phyloP scores from a whole-genome alignment of 1,140 invertebrate genomes.

The Drosophila guanche region DNA sequence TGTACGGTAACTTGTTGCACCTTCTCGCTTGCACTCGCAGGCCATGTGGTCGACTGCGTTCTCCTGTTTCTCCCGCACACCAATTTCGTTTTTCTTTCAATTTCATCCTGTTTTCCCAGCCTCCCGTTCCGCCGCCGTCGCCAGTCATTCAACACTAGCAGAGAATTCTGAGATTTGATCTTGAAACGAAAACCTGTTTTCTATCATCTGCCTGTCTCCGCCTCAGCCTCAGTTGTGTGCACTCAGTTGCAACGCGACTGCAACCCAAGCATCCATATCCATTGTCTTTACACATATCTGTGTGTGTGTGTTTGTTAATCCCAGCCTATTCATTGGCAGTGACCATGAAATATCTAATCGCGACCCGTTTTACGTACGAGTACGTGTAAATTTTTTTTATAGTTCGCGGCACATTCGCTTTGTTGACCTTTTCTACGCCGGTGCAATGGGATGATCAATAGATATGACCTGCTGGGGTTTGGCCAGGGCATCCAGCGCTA shows the following conservation, averaged over 20 bases:
- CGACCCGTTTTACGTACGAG: constrained; percentile 21
- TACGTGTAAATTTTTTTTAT: constrained; percentile 69
- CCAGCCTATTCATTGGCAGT: constrained; percentile 67
- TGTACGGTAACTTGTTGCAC: constrained; percentile 62
- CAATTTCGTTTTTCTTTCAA: constrained; percentile 65
- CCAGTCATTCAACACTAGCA: constrained; percentile 42
- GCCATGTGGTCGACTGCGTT: constrained; percentile 42
- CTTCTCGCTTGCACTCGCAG: constrained; percentile 55
- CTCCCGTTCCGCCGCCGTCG: constrained; percentile 15
- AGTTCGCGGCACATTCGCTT: constrained; percentile 32
- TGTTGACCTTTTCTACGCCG: constrained; percentile 63
- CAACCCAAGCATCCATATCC: constrained; percentile 15
- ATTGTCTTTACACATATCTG: constrained; percentile 6
- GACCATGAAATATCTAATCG: constrained; percentile 72
- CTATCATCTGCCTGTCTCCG: constrained; percentile 38
- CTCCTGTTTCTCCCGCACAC: constrained; percentile 18
- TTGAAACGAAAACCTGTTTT: constrained; percentile 72
- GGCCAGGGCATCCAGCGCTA: constrained; percentile 4
- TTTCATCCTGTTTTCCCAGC: constrained; percentile 62
- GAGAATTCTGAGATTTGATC: constrained; percentile 57
- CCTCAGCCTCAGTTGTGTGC: constrained; percentile 15
- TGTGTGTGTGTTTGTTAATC: constrained; percentile 24
- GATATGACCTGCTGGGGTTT: constrained; percentile 27
- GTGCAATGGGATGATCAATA: constrained; percentile 34
- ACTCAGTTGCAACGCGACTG: constrained; percentile 51